These are phyloP conservation scores for Sebastes diploproa DNA, from an alignment of 2,797 vertebrate genomes.

Conservation along the genomic window DNA sequence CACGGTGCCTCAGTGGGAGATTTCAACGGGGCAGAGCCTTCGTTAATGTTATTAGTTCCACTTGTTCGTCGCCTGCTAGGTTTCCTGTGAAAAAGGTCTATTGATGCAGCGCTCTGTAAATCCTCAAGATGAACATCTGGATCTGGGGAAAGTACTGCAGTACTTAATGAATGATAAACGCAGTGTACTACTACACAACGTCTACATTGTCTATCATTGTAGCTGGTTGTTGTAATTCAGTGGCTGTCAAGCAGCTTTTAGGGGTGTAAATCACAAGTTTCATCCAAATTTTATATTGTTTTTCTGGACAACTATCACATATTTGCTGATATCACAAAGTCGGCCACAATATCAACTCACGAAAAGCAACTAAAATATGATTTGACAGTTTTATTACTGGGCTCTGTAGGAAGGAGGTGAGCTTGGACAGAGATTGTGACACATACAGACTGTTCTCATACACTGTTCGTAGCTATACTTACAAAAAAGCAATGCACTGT, in stretches of 20 bases:
- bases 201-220: background rate
- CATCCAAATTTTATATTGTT: background rate
- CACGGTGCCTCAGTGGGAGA: background rate
- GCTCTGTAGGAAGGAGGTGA: no score
- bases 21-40: background rate
- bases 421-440: no score
- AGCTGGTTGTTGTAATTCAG: background rate
- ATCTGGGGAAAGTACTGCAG: background rate
- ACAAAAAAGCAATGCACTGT: no score
- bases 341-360: no score
- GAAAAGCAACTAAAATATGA: no score
- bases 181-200: background rate
- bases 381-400: no score
- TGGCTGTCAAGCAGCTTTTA: background rate
- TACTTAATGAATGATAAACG: background rate
- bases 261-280: background rate
- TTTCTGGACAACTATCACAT: no score
- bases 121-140: background rate
- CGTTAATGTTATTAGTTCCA: background rate
- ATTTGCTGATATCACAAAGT: no score
- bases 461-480: no score
- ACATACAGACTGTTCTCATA: no score
- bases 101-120: background rate
- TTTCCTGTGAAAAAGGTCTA: background rate
- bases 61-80: background rate